These are phyloP conservation scores for Alexandromys fortis DNA, from an alignment of 2,113 vertebrate genomes.

Conservation along the genomic window DNA sequence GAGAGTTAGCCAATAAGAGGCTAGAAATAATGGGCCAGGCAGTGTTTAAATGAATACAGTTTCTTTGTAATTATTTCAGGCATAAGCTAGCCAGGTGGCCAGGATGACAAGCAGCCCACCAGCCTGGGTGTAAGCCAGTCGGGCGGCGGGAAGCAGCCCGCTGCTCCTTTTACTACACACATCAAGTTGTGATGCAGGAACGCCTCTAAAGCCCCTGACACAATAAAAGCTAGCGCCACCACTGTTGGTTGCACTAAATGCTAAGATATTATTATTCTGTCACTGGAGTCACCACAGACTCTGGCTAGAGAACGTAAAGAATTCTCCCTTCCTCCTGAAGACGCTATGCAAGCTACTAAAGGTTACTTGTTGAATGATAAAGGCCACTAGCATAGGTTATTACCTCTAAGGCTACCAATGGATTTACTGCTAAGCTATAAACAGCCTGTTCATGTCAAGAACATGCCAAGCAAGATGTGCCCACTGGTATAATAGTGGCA, in stretches of 20 bases:
- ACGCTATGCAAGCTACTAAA: neutral
- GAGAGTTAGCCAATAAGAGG: too few species aligned
- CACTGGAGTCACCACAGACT: neutral
- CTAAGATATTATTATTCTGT: neutral
- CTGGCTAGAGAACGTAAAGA: neutral
- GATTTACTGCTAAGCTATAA: neutral
- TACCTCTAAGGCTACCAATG: neutral
- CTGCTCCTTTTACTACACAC: too few species aligned
- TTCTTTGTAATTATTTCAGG: too few species aligned
- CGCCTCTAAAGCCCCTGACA: neutral
- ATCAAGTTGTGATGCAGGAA: neutral
- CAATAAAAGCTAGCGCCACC: too few species aligned
- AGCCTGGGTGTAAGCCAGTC: too few species aligned
- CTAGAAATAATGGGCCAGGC: too few species aligned
- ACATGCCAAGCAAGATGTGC: neutral
- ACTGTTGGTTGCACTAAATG: neutral
- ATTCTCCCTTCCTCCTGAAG: neutral
- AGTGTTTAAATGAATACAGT: too few species aligned
- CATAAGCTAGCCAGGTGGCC: too few species aligned
- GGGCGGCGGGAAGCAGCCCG: too few species aligned
- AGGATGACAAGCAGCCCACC: too few species aligned
- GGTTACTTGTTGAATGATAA: neutral
- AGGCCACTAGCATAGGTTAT: neutral
- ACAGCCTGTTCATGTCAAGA: neutral
- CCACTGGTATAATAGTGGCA: neutral